Evolutionary conservation across 1,140 invertebrate species (phyloP).

Genomic region (Drosophila funebris): DNA sequence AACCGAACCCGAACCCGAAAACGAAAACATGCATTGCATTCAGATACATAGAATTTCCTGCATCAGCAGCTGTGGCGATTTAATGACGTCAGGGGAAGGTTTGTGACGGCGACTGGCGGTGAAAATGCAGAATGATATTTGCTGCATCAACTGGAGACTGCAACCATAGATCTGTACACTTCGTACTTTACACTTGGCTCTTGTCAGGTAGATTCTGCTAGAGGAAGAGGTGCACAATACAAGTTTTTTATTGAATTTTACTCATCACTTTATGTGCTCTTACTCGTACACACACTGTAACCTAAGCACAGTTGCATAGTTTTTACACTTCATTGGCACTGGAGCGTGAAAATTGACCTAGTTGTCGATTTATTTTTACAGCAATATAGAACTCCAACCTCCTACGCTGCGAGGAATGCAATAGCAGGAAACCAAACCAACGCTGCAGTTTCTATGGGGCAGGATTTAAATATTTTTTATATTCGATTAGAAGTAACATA

Average conservation of each 20-base stretch:
- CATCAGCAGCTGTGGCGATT: slow-evolving; percentile 41
- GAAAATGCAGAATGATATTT: slow-evolving; percentile 16
- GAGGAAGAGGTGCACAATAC: background rate
- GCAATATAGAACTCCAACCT: background rate
- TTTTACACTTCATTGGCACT: slow-evolving; percentile 61
- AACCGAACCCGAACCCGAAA: background rate
- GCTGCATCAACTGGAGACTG: slow-evolving; percentile 12
- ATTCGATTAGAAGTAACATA: background rate
- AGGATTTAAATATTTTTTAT: background rate
- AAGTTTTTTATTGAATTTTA: slow-evolving; percentile 28
- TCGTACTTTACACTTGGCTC: background rate
- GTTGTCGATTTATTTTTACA: slow-evolving; percentile 69
- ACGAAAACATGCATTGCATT: slow-evolving; percentile 2
- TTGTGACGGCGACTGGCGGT: background rate
- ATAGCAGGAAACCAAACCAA: background rate
- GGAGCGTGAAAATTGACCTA: slow-evolving; percentile 76
- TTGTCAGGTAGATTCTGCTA: slow-evolving; percentile 3
- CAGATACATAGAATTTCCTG: slow-evolving; percentile 78
- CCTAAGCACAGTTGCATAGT: slow-evolving; percentile 12
- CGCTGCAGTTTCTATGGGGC: background rate
- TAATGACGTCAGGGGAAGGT: slow-evolving; percentile 35
- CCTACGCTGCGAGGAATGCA: background rate
- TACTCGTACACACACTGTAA: slow-evolving; percentile 5
- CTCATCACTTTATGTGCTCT: slow-evolving; percentile 16
- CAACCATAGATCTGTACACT: slow-evolving; percentile 45